phyloP scores from a whole-genome alignment of 2,888 invertebrate genomes.

The Isotomurus palustris region DNA sequence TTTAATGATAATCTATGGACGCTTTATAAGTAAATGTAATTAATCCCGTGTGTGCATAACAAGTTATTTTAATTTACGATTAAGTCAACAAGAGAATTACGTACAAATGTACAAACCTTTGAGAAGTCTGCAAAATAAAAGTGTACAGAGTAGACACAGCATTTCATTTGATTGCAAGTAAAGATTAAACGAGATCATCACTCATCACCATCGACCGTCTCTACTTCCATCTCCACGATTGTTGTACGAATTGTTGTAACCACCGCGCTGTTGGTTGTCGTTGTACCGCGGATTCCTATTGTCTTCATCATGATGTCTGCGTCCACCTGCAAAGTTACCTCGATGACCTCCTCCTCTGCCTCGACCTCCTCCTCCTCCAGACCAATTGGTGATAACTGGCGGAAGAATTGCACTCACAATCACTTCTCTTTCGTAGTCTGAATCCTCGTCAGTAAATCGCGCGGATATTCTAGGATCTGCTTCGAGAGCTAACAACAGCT shows the following conservation, averaged over 20 bases:
- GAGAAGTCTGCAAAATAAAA: too few species aligned
- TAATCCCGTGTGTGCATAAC: too few species aligned
- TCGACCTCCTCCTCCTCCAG: constrained; percentile 14
- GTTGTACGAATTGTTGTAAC: not conserved
- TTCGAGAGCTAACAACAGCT: constrained; percentile 7
- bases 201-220: too few species aligned
- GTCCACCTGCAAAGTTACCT: not conserved
- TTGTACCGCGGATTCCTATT: not conserved
- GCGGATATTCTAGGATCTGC: constrained; percentile 8
- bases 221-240: not conserved
- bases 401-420: constrained; percentile 2
- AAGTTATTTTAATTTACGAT: too few species aligned
- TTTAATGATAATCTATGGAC: too few species aligned
- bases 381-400: constrained; percentile 18
- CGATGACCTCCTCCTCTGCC: constrained; percentile 3
- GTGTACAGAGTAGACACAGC: too few species aligned
- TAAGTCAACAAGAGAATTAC: too few species aligned
- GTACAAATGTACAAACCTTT: too few species aligned
- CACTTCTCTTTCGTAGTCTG: constrained; percentile 14
- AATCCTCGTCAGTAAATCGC: constrained; percentile 21
- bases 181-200: too few species aligned
- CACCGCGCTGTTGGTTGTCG: not conserved
- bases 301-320: not conserved
- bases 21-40: too few species aligned
- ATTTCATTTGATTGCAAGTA: too few species aligned